Evolutionary conservation across 2,888 invertebrate species (phyloP).

Genomic region (Drosophila pseudotalamancana): DNA sequence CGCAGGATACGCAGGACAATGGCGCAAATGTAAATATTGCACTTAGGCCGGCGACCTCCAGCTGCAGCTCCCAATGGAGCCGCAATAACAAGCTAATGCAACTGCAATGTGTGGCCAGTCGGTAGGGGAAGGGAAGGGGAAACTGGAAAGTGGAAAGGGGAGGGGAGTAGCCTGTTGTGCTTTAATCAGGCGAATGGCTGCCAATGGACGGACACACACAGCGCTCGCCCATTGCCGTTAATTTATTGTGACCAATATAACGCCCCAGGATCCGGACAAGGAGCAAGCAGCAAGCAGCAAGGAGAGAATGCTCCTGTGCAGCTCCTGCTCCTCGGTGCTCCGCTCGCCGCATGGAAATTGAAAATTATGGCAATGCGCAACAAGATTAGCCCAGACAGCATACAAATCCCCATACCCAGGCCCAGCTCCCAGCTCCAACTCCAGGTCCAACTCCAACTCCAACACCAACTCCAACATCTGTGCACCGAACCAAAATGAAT

Average conservation of each 20-base stretch:
- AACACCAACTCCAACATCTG: neutral
- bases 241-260: slow-evolving; percentile 56
- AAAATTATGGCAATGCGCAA: slow-evolving; percentile 80
- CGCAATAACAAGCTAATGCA: slow-evolving; percentile 69
- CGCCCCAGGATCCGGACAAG: slow-evolving; percentile 27
- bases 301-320: slow-evolving; percentile 6
- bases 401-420: slow-evolving; percentile 17
- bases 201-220: slow-evolving; percentile 29
- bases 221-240: slow-evolving; percentile 57
- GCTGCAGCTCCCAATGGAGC: slow-evolving; percentile 30
- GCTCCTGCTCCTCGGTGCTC: slow-evolving; percentile 12
- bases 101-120: slow-evolving; percentile 49
- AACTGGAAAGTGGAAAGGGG: neutral
- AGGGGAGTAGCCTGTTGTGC: slow-evolving; percentile 27
- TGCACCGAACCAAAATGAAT: slow-evolving; percentile 57
- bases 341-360: slow-evolving; percentile 70
- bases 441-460: neutral
- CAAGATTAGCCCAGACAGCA: slow-evolving; percentile 68
- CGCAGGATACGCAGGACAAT: slow-evolving; percentile 45
- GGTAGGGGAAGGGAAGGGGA: neutral
- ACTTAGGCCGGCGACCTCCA: slow-evolving; percentile 32
- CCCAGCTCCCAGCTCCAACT: neutral
- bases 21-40: slow-evolving; percentile 72
- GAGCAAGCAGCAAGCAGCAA: too few relatives aligned
- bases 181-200: slow-evolving; percentile 68